Conservation (phyloP, 2,113 vertebrate species). For the Mellivora capensis region DNA sequence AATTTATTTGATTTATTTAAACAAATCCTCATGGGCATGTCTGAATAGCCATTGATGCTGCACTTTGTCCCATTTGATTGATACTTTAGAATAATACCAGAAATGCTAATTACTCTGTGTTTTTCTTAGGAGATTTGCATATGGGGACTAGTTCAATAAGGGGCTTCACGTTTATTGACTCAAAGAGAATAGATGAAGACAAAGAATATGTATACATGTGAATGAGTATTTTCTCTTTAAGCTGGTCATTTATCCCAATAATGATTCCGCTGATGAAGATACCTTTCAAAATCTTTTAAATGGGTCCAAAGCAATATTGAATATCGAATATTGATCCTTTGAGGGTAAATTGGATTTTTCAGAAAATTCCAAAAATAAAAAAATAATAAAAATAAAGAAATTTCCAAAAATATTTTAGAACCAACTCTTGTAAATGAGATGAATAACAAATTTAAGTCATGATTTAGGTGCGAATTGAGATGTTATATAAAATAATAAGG, state of each 20-base stretch:
- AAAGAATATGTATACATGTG: neutral
- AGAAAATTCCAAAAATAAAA: too few relatives aligned
- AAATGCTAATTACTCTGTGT: conserved; percentile 24
- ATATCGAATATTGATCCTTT: neutral
- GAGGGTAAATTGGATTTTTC: neutral
- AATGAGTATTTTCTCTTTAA: conserved; percentile 65
- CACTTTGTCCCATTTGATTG: conserved; percentile 66
- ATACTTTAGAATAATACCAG: conserved; percentile 12
- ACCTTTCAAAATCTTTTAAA: conserved; percentile 7
- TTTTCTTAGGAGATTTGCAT: conserved; percentile 27
- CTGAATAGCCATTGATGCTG: conserved; percentile 62
- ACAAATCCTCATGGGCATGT: conserved; percentile 34
- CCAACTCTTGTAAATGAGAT: neutral
- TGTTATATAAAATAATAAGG: neutral
- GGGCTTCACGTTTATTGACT: conserved; percentile 15
- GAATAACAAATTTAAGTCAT: neutral
- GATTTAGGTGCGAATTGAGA: neutral
- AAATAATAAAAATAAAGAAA: too few relatives aligned
- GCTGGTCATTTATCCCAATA: neutral
- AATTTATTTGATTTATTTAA: neutral
- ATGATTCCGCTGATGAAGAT: neutral
- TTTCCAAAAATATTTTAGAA: neutral
- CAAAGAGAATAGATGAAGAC: conserved; percentile 32
- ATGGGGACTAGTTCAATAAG: conserved; percentile 20
- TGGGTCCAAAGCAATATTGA: neutral